Conservation (phyloP, 2,113 vertebrate genomes). For the Heterotis niloticus region DNA sequence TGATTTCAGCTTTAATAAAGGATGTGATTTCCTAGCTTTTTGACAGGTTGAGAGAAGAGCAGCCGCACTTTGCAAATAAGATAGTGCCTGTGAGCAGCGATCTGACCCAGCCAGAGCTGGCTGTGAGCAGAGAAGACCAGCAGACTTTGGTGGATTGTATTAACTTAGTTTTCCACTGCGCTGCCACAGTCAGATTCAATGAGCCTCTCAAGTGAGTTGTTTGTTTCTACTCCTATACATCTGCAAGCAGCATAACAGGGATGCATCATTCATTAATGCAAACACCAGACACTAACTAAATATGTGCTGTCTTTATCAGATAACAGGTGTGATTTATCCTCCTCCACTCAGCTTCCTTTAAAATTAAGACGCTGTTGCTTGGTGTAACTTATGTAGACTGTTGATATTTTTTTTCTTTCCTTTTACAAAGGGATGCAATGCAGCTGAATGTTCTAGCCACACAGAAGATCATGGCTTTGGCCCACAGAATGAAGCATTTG, state of each 20-base stretch:
- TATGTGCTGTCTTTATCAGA: too few species aligned
- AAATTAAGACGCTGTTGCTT: neutral
- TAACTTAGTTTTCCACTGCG: slow-evolving; percentile 91
- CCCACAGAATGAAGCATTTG: slow-evolving; percentile 82
- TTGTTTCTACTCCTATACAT: too few species aligned
- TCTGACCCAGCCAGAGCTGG: slow-evolving; percentile 79
- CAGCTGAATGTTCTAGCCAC: slow-evolving; percentile 92
- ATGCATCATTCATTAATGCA: too few species aligned
- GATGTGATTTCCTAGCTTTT: slow-evolving; percentile 72
- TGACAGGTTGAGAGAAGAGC: slow-evolving; percentile 84
- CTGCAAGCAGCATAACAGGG: too few species aligned
- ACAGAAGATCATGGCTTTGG: slow-evolving; percentile 80
- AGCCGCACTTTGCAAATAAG: slow-evolving; percentile 84
- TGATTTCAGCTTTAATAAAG: neutral
- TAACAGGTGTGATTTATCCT: too few species aligned
- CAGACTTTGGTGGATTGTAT: slow-evolving; percentile 68
- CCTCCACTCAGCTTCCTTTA: neutral
- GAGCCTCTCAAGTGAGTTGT: slow-evolving; percentile 90
- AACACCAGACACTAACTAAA: too few species aligned
- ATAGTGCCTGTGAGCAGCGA: slow-evolving; percentile 84
- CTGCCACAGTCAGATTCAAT: slow-evolving; percentile 92
- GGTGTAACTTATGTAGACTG: neutral
- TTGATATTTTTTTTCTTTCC: neutral
- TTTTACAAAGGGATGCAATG: slow-evolving; percentile 80
- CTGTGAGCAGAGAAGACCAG: slow-evolving; percentile 78